Evolutionary conservation across 2,888 invertebrate genomes (phyloP), one percentile per base, ranked within the genome.

Genomic region (Alviniconcha strummeri): DNA sequence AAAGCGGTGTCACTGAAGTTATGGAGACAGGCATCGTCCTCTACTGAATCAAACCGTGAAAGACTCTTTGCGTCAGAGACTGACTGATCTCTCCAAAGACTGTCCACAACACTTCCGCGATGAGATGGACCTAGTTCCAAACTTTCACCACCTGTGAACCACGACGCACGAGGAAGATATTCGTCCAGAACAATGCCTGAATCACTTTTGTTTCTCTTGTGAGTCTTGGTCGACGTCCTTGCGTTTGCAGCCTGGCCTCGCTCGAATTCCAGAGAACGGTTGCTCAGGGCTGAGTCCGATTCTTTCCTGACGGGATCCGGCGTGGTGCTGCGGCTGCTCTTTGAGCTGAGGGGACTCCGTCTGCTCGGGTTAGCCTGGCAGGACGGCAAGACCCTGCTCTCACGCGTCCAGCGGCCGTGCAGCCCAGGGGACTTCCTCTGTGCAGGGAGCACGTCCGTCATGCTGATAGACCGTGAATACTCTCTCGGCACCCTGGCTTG

Each of bases 151-250:
- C 64, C 5, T 15, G 60, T 15, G 15, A 60, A 77, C 8, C 7
- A n/a, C 36, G 57, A 19, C 1, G 78, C 19, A 7, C 13, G 3
- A 52, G 7, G 36, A 64, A 36, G 19, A 17, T 19, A 60, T 15
- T 64, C 52, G 19, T 64, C 78, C 5, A 64, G 60, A 36, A 78
- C 78, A 52, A 78, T 64, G 7, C 78, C 17, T 2, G 69, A 80
- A 69, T 80, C 80, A 52, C 80, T 80, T n/a, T 56, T 69, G 19
- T 80, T 80, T 67, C 69, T 69, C 54, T 52, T 54, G 69, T 80
- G 71, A n/a, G 17, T 8, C 19, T 71, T 71, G n/a, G 17, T 7
- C 13, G 4, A 8, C 71, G 71, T 11, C 17, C 7, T 7, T n/a
- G n/a, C 13, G 17, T 17, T 17, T 17, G 36, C 54, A 55, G 13